phyloP scores from a whole-genome alignment of 2,113 vertebrate genomes.

The Cryptomyrus ogoouensis region DNA sequence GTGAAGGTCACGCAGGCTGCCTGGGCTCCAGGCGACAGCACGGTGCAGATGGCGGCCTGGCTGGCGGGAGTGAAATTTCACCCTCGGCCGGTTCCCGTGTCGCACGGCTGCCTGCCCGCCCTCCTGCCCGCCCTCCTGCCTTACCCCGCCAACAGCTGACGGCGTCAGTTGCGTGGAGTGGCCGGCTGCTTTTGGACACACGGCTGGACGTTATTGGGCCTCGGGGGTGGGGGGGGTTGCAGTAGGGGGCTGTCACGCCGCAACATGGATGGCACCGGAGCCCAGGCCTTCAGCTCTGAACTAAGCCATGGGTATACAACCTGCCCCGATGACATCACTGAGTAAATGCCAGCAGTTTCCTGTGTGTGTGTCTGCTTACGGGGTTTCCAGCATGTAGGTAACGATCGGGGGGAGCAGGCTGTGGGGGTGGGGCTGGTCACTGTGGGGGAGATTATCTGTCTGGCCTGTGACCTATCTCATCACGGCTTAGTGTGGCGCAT shows the following conservation, averaged over 20 bases:
- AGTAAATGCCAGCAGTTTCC: neutral
- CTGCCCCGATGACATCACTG: neutral
- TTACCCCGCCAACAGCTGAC: neutral
- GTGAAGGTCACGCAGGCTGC: neutral
- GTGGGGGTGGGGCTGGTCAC: neutral
- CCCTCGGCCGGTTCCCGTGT: neutral
- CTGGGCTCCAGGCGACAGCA: neutral
- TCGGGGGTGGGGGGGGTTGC: neutral
- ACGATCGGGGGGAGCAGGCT: neutral
- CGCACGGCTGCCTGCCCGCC: neutral
- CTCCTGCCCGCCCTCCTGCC: neutral
- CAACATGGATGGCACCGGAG: neutral
- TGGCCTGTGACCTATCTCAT: slow-evolving; percentile 1
- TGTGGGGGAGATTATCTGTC: neutral
- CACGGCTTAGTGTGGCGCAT: neutral
- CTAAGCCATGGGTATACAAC: neutral
- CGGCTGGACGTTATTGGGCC: neutral
- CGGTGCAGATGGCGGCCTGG: neutral
- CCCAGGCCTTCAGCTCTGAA: neutral
- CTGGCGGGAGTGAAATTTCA: slow-evolving; percentile 8
- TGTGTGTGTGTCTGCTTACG: neutral
- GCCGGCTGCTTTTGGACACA: neutral
- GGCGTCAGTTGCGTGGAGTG: neutral
- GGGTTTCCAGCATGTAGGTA: neutral
- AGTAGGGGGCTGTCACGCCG: neutral